Evolutionary conservation across 2,113 vertebrate species (phyloP).

Genomic region (Daboia siamensis): DNA sequence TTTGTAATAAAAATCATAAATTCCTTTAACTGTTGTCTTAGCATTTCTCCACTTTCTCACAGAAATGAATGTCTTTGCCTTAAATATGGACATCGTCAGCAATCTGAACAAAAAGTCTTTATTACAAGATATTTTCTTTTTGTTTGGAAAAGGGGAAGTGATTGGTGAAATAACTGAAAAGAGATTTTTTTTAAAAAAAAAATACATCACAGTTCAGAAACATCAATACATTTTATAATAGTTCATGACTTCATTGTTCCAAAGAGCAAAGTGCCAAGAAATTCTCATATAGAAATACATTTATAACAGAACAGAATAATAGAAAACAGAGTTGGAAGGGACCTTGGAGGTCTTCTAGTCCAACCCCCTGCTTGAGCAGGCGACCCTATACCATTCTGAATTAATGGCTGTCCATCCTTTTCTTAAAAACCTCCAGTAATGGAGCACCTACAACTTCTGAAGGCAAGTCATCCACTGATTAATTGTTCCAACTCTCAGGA

Average conservation of each 20-base stretch:
- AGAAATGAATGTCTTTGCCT: constrained; percentile 37
- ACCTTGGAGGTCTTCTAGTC: not conserved
- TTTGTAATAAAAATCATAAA: constrained; percentile 2
- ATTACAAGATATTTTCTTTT: constrained; percentile 6
- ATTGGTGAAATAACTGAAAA: constrained; percentile 49
- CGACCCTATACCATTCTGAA: not conserved
- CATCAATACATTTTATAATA: not conserved
- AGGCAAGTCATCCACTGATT: not conserved
- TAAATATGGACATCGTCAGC: not conserved
- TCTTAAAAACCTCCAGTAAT: not conserved
- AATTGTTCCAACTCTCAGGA: not conserved
- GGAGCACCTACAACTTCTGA: not conserved
- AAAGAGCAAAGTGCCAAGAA: not conserved
- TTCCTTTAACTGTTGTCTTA: constrained; percentile 35
- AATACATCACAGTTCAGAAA: constrained; percentile 12
- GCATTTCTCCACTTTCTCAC: constrained; percentile 38
- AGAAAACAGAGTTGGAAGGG: not conserved
- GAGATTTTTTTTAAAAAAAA: not conserved
- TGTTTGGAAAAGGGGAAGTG: constrained; percentile 22
- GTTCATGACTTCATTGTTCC: not conserved
- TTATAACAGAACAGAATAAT: not conserved
- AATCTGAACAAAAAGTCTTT: constrained; percentile 25
- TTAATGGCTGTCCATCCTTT: not conserved
- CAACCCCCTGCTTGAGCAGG: not conserved
- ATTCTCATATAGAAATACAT: constrained; percentile 13